Base-by-base conservation (phyloP, 2,888 invertebrate species). In the Heteromyza rotundicornis region DNA sequence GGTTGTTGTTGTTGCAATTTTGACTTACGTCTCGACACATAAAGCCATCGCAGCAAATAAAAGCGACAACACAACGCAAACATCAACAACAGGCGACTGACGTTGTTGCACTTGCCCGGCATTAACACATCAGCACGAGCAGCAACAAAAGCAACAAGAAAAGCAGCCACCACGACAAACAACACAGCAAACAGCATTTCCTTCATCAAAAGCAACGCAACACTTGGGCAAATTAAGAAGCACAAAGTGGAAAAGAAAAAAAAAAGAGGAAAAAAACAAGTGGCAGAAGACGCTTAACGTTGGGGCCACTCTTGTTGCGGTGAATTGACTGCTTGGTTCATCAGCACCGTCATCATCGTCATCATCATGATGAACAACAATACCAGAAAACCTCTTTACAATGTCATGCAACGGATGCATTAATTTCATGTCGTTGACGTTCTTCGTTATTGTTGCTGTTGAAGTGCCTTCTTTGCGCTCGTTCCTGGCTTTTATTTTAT, bases 261-360 rank as follows among this genome's bases (percentile, higher is more conserved):
- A 19, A 19, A 50, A 23, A 19, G 3, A n/a, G n/a, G n/a, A n/a
- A n/a, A n/a, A n/a, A n/a, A n/a, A n/a, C n/a, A n/a, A n/a, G n/a
- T n/a, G n/a, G n/a, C n/a, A n/a, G n/a, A n/a, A n/a, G n/a, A n/a
- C n/a, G 35, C 49, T 62, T 16, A 35, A 50, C 44, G 57, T 35
- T 40, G 65, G 65, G 57, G 54, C 60, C 64, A 64, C 64, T 64
- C 64, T 64, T 64, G 68, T 73, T 70, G 70, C 68, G 64, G 71
- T 69, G 63, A 35, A 35, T 59, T 61, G 57, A 59, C 62, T 32
- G 32, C 57, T 66, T 70, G 68, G 64, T n/a, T 67, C 62, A 66
- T 60, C 62, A 62, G 59, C 50, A 70, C 59, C 60, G 61, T 56
- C 54, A 51, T 59, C 52, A 19, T 19, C 23, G 44, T 47, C 57